Evolutionary conservation across 2,113 vertebrate genomes (phyloP), one percentile per base, ranked within the genome.

Genomic region (Istiophorus platypterus): DNA sequence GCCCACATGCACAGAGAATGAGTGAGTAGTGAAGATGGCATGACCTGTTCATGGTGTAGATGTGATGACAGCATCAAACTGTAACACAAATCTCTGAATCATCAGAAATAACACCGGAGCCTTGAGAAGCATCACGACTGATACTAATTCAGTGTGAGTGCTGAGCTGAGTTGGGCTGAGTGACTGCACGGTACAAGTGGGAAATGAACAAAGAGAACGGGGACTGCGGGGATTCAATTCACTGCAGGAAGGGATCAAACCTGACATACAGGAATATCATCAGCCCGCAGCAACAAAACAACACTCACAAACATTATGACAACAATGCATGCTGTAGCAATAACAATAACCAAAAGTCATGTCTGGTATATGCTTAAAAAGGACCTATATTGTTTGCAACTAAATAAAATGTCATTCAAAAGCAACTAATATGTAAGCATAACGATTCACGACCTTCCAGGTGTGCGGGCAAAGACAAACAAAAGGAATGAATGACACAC

Each of bases 131-230:
- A 84, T 86, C 84, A 74, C 51, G 41, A 70, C 67, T 94, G 93
- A 93, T 83, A 81, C 83, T 94, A 89, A 93, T 92, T 83, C 59
- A 75, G 69, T 83, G 81, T 81, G 89, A 94, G 81, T 82, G 90
- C 89, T 88, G 89, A 89, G 87, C 90, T 69, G 51, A 58, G 76
- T 84, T 70, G 73, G 62, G 61, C 72, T 76, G 57, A 81, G 54
- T n/a, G 57, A 65, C 72, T 76, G 64, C 76, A 87, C 84, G 18
- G 78, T 57, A 2, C 76, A 64, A 87, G 70, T 62, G 80, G 59
- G 74, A 84, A 57, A 41, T 76, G 81, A 84, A 88, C 67, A 84
- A 81, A 88, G 76, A 75, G 69, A 86, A 52, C 39, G 67, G 63
- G 57, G 49, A 59, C 64, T 73, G 66, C 49, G 66, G 29, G 67